Conservation (phyloP, 2,797 vertebrate genomes). For the Siniperca scherzeri region DNA sequence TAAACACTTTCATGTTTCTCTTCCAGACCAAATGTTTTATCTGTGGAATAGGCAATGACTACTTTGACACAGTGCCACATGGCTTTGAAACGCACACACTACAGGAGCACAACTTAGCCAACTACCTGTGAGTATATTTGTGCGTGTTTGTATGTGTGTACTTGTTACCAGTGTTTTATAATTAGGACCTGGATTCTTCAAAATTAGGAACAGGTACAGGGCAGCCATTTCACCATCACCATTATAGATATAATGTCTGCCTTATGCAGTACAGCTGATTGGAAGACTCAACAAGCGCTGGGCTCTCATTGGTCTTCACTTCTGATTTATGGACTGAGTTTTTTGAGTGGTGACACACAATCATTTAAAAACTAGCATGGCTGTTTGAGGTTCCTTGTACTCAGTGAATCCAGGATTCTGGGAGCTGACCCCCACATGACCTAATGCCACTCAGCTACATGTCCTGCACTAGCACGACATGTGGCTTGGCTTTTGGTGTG, state of each 20-base stretch:
- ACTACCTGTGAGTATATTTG: conserved; percentile 93
- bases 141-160: conserved; percentile 27
- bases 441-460: background rate
- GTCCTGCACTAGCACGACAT: background rate
- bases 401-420: background rate
- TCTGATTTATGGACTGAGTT: background rate
- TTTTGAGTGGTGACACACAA: background rate
- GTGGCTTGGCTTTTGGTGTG: background rate
- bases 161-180: background rate
- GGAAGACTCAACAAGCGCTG: background rate
- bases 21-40: conserved; percentile 97
- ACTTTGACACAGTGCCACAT: conserved; percentile 97
- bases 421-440: background rate
- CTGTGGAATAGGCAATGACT: conserved; percentile 97
- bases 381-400: background rate
- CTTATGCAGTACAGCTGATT: background rate
- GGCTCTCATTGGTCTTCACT: background rate
- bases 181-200: background rate
- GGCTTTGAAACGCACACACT: conserved; percentile 98
- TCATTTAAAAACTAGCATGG: background rate
- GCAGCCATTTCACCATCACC: background rate
- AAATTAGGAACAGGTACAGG: background rate
- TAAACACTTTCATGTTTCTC: conserved; percentile 42
- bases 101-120: conserved; percentile 98
- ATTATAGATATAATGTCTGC: background rate